phyloP scores from a whole-genome alignment of 2,888 invertebrate genomes.

The Latrodectus elegans region DNA sequence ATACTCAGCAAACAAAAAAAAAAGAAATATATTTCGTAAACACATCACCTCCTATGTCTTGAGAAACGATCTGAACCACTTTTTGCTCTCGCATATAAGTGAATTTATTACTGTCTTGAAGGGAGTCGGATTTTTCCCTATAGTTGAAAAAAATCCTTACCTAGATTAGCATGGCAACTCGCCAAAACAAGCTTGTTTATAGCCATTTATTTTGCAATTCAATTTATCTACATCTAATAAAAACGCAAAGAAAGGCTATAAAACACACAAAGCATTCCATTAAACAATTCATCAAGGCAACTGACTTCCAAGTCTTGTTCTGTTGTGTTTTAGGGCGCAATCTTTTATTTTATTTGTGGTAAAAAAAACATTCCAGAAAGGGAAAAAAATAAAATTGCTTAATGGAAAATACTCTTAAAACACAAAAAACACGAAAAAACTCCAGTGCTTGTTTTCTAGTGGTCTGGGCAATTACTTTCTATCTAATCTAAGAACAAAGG shows the following conservation, averaged over 20 bases:
- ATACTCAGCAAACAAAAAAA: no score
- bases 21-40: no score
- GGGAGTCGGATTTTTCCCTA: not conserved
- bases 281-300: slow-evolving; percentile 6
- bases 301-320: not conserved
- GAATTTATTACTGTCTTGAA: not conserved
- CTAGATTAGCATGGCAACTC: slow-evolving; percentile 11
- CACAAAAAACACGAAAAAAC: slow-evolving; percentile 19
- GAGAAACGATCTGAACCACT: no score
- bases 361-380: not conserved
- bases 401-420: slow-evolving; percentile 33
- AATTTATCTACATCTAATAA: slow-evolving; percentile 14
- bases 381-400: slow-evolving; percentile 25
- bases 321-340: not conserved
- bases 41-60: no score
- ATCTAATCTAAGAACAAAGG: slow-evolving; percentile 56
- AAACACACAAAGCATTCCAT: not conserved
- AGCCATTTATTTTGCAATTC: slow-evolving; percentile 21
- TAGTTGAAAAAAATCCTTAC: not conserved
- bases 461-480: slow-evolving; percentile 55
- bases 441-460: slow-evolving; percentile 44
- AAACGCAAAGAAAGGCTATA: not conserved
- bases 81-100: not conserved
- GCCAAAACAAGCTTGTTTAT: slow-evolving; percentile 16
- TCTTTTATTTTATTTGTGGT: not conserved